Evolutionary conservation across 2,797 vertebrate species (phyloP).

Genomic region (Pseudochirops corinnae): DNA sequence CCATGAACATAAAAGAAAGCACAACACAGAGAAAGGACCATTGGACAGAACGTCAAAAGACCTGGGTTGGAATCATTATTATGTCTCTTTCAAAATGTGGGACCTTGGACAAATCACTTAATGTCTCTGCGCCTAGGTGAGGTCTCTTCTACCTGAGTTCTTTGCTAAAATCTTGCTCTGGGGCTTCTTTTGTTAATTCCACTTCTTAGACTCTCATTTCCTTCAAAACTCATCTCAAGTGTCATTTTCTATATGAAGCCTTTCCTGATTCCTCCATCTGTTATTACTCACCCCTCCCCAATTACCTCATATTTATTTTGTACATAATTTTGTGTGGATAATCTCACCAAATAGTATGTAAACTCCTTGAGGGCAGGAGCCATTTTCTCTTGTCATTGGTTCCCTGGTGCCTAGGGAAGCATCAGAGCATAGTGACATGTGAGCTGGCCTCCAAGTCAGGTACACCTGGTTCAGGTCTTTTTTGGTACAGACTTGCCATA

Average conservation of each 20-base stretch:
- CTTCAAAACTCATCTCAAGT: neutral
- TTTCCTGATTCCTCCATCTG: neutral
- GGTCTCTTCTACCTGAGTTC: neutral
- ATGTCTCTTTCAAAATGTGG: neutral
- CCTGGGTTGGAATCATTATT: neutral
- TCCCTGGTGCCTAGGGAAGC: neutral
- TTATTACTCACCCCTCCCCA: neutral
- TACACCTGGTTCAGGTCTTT: neutral
- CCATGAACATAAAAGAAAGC: neutral
- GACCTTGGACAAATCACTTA: neutral
- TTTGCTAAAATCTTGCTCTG: neutral
- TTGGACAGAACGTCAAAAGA: neutral
- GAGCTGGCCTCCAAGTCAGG: neutral
- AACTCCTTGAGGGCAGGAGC: neutral
- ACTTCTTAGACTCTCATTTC: neutral
- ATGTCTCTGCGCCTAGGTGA: neutral
- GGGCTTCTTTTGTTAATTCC: neutral
- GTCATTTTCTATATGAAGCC: neutral
- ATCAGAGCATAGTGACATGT: neutral
- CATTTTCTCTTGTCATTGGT: neutral
- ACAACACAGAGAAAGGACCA: neutral
- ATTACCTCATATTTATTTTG: neutral
- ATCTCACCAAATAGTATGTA: neutral
- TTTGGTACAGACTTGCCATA: neutral
- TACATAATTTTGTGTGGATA: neutral